Evolutionary conservation across 2,888 invertebrate genomes (phyloP).

Genomic region (Ophioninae sp.): DNA sequence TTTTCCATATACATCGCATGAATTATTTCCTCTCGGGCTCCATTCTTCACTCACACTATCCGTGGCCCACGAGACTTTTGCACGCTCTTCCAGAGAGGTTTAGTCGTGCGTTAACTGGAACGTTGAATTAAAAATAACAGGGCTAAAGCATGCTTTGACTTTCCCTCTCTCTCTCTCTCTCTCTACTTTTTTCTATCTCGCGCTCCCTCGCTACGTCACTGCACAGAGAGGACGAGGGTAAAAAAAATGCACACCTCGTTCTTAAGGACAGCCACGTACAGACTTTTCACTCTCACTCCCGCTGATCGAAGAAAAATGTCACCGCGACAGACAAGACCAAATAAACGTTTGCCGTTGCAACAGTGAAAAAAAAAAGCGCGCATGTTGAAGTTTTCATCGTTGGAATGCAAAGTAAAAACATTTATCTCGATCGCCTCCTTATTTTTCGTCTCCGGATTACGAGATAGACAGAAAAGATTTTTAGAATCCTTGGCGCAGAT

Average conservation of each 20-base stretch:
- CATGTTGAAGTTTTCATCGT: not conserved
- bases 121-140: constrained; percentile 63
- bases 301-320: constrained; percentile 4
- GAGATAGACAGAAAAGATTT: not conserved
- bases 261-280: constrained; percentile 4
- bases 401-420: not conserved
- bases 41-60: constrained; percentile 37
- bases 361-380: not conserved
- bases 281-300: constrained; percentile 22
- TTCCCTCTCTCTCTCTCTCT: constrained; percentile 18
- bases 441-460: not conserved
- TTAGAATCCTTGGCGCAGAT: not conserved
- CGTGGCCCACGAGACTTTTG: constrained; percentile 31
- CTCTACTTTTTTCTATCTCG: constrained; percentile 1
- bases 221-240: constrained; percentile 7
- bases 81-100: constrained; percentile 49
- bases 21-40: constrained; percentile 48
- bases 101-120: constrained; percentile 63
- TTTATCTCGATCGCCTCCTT: not conserved
- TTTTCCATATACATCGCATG: constrained; percentile 53
- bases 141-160: constrained; percentile 47
- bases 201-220: not conserved
- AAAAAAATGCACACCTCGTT: constrained; percentile 14
- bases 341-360: not conserved
- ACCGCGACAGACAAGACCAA: not conserved